Base-by-base conservation (phyloP, 2,888 invertebrate species). In the Pristionchus japonicus region DNA sequence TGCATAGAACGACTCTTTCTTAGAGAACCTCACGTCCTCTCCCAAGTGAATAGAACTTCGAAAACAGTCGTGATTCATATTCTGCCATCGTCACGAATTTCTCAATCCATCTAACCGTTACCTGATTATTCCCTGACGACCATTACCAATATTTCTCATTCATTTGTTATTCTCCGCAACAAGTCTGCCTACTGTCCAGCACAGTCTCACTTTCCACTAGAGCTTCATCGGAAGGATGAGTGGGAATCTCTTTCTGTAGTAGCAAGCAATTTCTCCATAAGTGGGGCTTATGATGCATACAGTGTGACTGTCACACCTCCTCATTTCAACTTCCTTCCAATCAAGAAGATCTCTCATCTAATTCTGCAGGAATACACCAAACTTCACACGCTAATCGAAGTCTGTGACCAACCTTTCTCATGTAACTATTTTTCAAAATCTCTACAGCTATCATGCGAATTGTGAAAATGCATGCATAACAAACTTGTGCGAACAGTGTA, bases 241-340 rank as follows among this genome's bases (percentile, higher is more conserved):
- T 37, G 7, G n/a, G 20, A 20, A 70, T 31, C 31, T 67, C 15
- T 31, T 13, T 3, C 34, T 70, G 67, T 61, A 67, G 20, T 34
- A 31, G 3, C 31, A 15, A 20, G 37, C 37, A 70, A 37, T 70
- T 17, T 3, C 15, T 2, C 37, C 20, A 15, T 70, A 70, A 70
- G 70, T 34, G 23, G 70, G 70, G 37, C 70, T 70, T 70, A 70
- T 57, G 64, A 67, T 67, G 70, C 70, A 70, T 34, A 15, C 31
- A 31, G 31, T 64, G 31, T 31, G 31, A 37, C 37, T 9, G 70
- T 70, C 37, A 70, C 70, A 70, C 70, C 31, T 17, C 37, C n/a
- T 3, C 37, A 37, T 23, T 70, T 37, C 70, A 20, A 70, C 37
- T 64, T 64, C 64, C 64, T 64, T 13, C 15, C 20, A 64, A 27